These are phyloP conservation scores for Oenanthe melanoleuca DNA, from an alignment of 2,113 vertebrate genomes.

Conservation along the genomic window DNA sequence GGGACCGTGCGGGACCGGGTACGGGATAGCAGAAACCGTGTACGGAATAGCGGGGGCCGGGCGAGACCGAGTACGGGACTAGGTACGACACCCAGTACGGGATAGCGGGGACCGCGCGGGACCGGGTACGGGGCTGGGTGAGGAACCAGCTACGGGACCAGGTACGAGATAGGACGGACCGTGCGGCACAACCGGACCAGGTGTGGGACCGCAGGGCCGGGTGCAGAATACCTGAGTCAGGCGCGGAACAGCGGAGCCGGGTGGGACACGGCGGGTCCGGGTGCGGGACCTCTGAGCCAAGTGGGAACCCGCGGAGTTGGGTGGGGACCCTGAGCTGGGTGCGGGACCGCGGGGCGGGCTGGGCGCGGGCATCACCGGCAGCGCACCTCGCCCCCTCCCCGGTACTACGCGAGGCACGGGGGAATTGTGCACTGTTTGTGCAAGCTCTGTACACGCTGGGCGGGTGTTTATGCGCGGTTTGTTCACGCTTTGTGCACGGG, in stretches of 20 bases:
- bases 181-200: neutral
- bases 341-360: neutral
- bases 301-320: no score
- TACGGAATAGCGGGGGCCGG: neutral
- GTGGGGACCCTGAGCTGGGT: neutral
- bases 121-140: fast-evolving
- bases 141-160: fast-evolving
- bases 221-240: neutral
- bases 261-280: no score
- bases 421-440: no score
- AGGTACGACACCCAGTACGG: no score
- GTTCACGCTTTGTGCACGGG: no score
- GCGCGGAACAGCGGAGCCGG: neutral
- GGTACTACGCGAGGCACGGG: no score
- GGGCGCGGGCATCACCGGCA: neutral
- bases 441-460: no score
- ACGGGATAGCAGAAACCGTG: neutral
- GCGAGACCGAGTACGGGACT: neutral
- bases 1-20: neutral
- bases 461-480: no score
- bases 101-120: neutral
- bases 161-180: no score
- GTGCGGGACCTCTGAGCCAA: no score
- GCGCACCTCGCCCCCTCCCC: neutral
- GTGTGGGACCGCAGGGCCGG: no score